These are phyloP conservation scores for Henricia sp. DNA, from an alignment of 53 echinoderm and acorn worm species.

Conservation along the genomic window DNA sequence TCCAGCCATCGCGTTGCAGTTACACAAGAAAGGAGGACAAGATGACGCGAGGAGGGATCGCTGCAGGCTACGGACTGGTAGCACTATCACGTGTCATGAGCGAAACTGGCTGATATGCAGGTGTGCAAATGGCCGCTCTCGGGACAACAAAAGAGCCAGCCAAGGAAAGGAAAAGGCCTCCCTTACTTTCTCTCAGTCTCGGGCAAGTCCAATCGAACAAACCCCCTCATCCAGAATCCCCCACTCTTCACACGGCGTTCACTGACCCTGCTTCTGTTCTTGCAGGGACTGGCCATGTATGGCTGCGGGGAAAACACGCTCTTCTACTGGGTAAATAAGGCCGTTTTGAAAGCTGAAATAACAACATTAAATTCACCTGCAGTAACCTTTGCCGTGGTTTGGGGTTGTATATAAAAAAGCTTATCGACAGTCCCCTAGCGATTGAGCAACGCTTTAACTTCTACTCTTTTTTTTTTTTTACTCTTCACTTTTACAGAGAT, in stretches of 20 bases:
- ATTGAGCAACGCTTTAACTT: constrained; percentile 28
- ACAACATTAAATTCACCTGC: constrained; percentile 65
- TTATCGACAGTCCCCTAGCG: constrained; percentile 38
- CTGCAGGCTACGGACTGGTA: constrained; percentile 52
- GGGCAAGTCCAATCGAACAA: constrained; percentile 53
- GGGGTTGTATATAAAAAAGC: constrained; percentile 44
- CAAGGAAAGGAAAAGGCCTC: background rate
- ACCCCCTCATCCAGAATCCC: constrained; percentile 37
- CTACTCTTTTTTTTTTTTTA: constrained; percentile 12
- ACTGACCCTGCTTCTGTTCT: constrained; percentile 63
- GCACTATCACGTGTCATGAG: constrained; percentile 68
- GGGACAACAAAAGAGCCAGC: constrained; percentile 56
- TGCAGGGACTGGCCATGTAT: constrained; percentile 52
- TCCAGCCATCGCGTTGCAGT: constrained; percentile 59
- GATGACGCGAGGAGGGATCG: constrained; percentile 57
- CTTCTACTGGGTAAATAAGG: constrained; percentile 66
- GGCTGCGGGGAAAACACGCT: constrained; percentile 72
- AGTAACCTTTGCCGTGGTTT: constrained; percentile 70
- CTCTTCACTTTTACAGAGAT: background rate
- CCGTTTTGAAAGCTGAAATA: constrained; percentile 76
- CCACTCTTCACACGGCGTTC: constrained; percentile 57
- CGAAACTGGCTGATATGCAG: constrained; percentile 47
- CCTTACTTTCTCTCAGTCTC: background rate
- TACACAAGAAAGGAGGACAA: constrained; percentile 64
- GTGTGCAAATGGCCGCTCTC: constrained; percentile 57